Conservation (phyloP, 2,113 vertebrate genomes). For the Macroglossus sobrinus region DNA sequence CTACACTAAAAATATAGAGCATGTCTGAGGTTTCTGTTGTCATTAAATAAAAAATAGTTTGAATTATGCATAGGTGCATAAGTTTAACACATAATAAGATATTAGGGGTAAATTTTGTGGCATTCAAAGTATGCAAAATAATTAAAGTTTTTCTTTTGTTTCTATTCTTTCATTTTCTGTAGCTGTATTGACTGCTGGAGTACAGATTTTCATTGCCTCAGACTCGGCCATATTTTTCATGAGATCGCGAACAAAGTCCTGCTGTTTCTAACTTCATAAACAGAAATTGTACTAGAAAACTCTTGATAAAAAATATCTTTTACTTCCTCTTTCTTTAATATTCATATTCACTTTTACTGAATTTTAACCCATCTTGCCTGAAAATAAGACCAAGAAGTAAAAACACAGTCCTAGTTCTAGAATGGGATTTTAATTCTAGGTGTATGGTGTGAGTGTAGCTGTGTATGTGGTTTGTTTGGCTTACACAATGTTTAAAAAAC, state of each 20-base stretch:
- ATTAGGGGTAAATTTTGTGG: not conserved
- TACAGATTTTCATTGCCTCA: not conserved
- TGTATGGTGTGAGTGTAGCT: not conserved
- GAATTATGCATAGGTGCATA: not conserved
- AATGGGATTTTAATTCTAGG: not conserved
- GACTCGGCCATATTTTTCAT: not conserved
- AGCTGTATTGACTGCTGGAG: not conserved
- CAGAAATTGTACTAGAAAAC: not conserved
- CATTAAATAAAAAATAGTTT: constrained; percentile 6
- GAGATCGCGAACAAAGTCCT: not conserved
- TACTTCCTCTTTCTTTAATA: not conserved
- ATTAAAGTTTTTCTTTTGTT: not conserved
- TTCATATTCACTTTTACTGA: not conserved
- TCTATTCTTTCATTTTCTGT: not conserved
- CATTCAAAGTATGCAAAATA: not conserved
- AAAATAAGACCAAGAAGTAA: not conserved
- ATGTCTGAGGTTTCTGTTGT: not conserved
- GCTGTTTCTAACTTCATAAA: not conserved
- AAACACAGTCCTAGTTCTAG: not conserved
- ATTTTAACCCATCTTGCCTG: not conserved
- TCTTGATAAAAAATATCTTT: not conserved
- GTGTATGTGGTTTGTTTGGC: not conserved
- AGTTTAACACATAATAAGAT: not conserved
- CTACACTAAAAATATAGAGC: not conserved
- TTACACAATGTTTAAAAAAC: not conserved